A percentile compares a stretch with the other conserved stretches of the same genome.
phyloP scores from a whole-genome alignment of 2,113 vertebrate species.

The Crotalus tigris region DNA sequence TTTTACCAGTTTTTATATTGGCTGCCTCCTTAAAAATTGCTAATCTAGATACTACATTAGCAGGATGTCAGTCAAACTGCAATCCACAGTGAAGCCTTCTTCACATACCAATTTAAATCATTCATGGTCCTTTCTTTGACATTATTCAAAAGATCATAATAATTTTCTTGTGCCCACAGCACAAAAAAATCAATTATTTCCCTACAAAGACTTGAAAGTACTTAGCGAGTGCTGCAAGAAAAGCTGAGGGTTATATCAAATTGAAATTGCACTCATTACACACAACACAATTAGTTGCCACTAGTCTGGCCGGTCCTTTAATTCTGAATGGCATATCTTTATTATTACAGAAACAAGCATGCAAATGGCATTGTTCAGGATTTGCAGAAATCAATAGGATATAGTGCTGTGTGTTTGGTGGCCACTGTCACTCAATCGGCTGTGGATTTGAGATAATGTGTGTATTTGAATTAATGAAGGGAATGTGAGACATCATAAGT shows the following conservation, averaged over 20 bases:
- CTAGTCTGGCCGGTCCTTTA: slow-evolving; percentile 98
- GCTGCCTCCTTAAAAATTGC: slow-evolving; percentile 85
- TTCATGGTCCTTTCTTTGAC: slow-evolving; percentile 98
- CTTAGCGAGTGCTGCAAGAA: slow-evolving; percentile 98
- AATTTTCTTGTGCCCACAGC: slow-evolving; percentile 99
- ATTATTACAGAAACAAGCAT: slow-evolving; percentile 99
- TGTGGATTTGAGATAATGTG: slow-evolving; percentile 99
- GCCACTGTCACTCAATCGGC: slow-evolving; percentile 99
- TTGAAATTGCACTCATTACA: slow-evolving; percentile 99
- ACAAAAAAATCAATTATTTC: slow-evolving; percentile 99
- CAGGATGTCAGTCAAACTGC: slow-evolving; percentile 92
- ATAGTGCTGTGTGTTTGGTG: slow-evolving; percentile 98
- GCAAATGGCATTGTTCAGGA: slow-evolving; percentile 99
- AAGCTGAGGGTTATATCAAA: slow-evolving; percentile 99
- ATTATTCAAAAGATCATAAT: slow-evolving; percentile 99
- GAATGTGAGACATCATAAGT: slow-evolving; percentile 98
- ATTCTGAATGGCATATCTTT: slow-evolving; percentile 99
- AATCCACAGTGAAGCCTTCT: slow-evolving; percentile 89
- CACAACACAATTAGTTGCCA: slow-evolving; percentile 99
- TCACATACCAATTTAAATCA: slow-evolving; percentile 99
- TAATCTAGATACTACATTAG: slow-evolving; percentile 93
- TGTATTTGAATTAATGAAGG: slow-evolving; percentile 99
- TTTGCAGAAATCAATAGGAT: slow-evolving; percentile 99
- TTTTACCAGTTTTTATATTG: slow-evolving; percentile 74
- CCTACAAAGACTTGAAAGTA: slow-evolving; percentile 99